These are phyloP conservation scores for Euleptes europaea DNA, from an alignment of 2,113 vertebrate species.

Conservation along the genomic window DNA sequence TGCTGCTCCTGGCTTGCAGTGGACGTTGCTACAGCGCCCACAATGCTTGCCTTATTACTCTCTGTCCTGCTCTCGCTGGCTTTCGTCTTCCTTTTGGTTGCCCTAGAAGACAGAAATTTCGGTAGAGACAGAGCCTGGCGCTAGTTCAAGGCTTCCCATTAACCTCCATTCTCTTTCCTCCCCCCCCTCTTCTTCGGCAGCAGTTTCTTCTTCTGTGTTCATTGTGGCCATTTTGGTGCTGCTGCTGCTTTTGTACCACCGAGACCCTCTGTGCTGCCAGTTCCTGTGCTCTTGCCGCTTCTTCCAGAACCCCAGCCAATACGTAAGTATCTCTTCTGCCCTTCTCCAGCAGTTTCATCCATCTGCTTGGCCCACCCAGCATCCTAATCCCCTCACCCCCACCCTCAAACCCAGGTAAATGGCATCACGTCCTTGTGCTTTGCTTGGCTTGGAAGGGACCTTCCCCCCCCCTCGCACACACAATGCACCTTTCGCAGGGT, in stretches of 20 bases:
- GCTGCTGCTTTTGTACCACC: constrained; percentile 79
- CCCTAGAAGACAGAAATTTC: not conserved
- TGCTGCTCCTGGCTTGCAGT: not conserved
- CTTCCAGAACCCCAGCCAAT: constrained; percentile 68
- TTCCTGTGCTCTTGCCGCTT: constrained; percentile 77
- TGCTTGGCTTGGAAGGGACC: not conserved
- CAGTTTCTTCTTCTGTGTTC: constrained; percentile 80
- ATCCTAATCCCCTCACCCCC: not conserved
- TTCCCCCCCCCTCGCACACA: too few relatives aligned
- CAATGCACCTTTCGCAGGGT: rapidly evolving
- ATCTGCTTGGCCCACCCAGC: not conserved
- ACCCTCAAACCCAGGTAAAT: not conserved
- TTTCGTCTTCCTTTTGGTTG: not conserved
- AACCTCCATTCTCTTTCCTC: not conserved
- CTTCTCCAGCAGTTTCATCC: not conserved
- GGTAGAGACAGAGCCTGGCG: too few relatives aligned
- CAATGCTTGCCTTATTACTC: too few relatives aligned
- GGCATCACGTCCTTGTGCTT: not conserved
- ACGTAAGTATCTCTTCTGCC: constrained; percentile 61
- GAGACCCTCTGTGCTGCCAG: constrained; percentile 80
- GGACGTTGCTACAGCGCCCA: not conserved
- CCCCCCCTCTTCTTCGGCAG: constrained; percentile 10
- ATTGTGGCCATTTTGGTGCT: constrained; percentile 77
- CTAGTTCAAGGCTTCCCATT: not conserved
- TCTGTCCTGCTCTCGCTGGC: too few relatives aligned